phyloP scores from a whole-genome alignment of 2,113 vertebrate species.

The Hippocampus barbouri region DNA sequence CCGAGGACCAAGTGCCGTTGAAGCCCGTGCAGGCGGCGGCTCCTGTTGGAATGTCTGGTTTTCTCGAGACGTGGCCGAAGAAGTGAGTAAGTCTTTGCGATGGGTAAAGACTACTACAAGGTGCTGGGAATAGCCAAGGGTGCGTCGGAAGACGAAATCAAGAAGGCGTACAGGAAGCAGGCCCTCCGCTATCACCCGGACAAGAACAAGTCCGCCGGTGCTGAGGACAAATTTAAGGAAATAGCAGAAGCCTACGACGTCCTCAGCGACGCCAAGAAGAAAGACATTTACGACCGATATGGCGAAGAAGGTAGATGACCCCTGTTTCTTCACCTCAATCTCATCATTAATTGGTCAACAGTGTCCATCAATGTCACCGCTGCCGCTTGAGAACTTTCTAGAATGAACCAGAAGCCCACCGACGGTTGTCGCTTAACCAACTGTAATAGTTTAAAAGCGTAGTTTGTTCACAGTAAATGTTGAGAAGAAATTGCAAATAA shows the following conservation, averaged over 20 bases:
- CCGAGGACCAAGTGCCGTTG: neutral
- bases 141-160: conserved; percentile 83
- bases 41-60: conserved; percentile 4
- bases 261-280: conserved; percentile 88
- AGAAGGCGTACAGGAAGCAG: conserved; percentile 87
- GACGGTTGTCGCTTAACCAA: neutral
- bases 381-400: conserved; percentile 44
- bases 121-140: conserved; percentile 80
- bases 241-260: conserved; percentile 93
- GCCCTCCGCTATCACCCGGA: conserved; percentile 88
- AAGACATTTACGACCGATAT: conserved; percentile 84
- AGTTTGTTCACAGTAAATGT: neutral
- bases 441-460: neutral
- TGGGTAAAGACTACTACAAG: conserved; percentile 92
- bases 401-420: conserved; percentile 29
- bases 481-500: neutral
- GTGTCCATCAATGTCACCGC: neutral
- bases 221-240: conserved; percentile 92
- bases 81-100: conserved; percentile 43
- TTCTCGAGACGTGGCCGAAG: conserved; percentile 6
- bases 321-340: neutral
- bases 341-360: neutral
- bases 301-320: conserved; percentile 84
- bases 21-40: conserved; percentile 4
- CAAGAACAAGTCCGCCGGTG: conserved; percentile 86